Percentiles rank a stretch among this genome's conserved stretches.
These are phyloP conservation scores for Corythornis cristatus DNA, from an alignment of 2,113 vertebrate genomes.

Conservation along the genomic window DNA sequence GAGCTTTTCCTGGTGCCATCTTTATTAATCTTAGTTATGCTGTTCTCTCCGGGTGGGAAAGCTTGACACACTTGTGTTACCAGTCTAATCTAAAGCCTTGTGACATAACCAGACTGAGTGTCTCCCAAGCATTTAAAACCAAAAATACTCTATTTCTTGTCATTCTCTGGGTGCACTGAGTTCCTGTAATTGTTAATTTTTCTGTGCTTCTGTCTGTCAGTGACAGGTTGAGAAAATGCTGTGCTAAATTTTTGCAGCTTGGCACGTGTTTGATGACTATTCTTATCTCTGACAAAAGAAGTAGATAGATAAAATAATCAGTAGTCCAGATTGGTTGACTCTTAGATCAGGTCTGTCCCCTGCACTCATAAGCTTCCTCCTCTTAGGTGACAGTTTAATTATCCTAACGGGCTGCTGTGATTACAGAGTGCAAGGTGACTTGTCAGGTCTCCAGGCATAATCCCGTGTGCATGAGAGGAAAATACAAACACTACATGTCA, in stretches of 20 bases:
- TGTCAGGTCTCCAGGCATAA: constrained; percentile 22
- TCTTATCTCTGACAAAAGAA: constrained; percentile 2
- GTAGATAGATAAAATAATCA: not conserved
- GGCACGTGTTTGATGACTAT: not conserved
- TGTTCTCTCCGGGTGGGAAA: constrained; percentile 43
- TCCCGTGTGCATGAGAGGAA: not conserved
- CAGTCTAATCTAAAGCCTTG: constrained; percentile 14
- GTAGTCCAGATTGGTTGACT: not conserved
- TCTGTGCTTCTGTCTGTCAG: not conserved
- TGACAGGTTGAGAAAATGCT: not conserved
- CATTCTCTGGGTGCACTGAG: not conserved
- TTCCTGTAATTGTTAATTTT: not conserved
- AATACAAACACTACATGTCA: not conserved
- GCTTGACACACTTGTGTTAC: constrained; percentile 29
- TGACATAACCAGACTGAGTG: not conserved
- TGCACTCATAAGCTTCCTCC: not conserved
- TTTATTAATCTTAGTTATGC: constrained; percentile 70
- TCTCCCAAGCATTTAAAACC: not conserved
- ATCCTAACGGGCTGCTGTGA: not conserved
- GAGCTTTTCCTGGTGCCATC: constrained; percentile 18
- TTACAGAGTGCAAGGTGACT: not conserved
- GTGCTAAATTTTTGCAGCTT: not conserved
- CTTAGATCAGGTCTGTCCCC: not conserved
- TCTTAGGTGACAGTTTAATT: constrained; percentile 36
- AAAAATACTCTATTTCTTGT: not conserved